These are phyloP conservation scores for Cremastobaeus sp. DNA, from an alignment of 2,888 invertebrate species.

Conservation along the genomic window DNA sequence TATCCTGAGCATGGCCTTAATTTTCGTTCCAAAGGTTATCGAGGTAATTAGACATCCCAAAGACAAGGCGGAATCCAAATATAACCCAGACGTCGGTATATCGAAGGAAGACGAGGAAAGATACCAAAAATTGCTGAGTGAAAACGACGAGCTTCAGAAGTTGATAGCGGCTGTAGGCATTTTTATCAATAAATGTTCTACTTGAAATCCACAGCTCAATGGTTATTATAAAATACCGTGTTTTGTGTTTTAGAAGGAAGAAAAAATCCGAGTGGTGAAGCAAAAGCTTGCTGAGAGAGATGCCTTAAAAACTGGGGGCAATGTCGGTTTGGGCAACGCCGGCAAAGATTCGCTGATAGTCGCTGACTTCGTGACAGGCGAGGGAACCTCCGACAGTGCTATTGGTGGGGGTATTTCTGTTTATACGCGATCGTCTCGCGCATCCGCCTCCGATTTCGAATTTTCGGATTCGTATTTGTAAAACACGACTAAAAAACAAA, in stretches of 20 bases:
- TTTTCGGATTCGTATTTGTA: constrained; percentile 93
- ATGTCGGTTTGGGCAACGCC: constrained; percentile 71
- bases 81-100: constrained; percentile 88
- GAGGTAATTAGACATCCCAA: constrained; percentile 93
- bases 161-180: constrained; percentile 93
- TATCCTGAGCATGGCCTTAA: constrained; percentile 98
- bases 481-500: constrained; percentile 50
- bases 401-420: constrained; percentile 84
- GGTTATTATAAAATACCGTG: too few species aligned
- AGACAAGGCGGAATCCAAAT: constrained; percentile 92
- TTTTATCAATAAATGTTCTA: too few species aligned
- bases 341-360: constrained; percentile 86
- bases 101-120: constrained; percentile 96
- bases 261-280: constrained; percentile 89
- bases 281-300: constrained; percentile 90
- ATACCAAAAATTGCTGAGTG: constrained; percentile 93
- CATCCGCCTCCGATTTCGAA: constrained; percentile 92
- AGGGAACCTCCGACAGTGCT: constrained; percentile 89
- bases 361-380: constrained; percentile 87
- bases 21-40: constrained; percentile 98
- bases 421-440: constrained; percentile 89
- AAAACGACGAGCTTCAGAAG: constrained; percentile 97
- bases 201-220: too few species aligned
- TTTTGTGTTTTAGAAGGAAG: constrained; percentile 92
- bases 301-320: constrained; percentile 80